Evolutionary conservation across 2,113 vertebrate species (phyloP), one percentile per base, ranked within the genome.

Genomic region (Dipodomys stephensi): DNA sequence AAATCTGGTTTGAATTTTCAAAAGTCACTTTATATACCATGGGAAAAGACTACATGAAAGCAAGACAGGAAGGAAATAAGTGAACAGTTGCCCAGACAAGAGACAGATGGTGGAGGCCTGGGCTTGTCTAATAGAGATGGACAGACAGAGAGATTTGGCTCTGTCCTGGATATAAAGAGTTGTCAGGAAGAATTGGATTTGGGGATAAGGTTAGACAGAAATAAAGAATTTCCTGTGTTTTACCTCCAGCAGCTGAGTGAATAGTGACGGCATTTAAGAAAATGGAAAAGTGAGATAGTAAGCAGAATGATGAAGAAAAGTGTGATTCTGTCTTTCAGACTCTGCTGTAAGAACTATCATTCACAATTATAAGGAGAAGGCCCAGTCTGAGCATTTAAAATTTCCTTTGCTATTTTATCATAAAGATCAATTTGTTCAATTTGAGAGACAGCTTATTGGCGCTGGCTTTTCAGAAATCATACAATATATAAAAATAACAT

Each of bases 401-500:
- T 69, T 88, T 96, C 18, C 10, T 69, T 80, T 92, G 44, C 39
- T 7, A 39, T 15, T 11, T 84, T 94, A 85, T 82, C 71, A 72
- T 71, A 87, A 93, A 87, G 64, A 89, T 72, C 7, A 87, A 83
- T 46, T 78, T 87, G 69, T 74, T 76, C 60, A 91, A 69, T 81
- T 89, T 83, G 49, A 92, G 18, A 12, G 80, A 78, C 22, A 53
- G 64, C 22, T 83, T 30, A 84, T 90, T 83, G 72, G 67, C 60
- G 78, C 79, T 46, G 13, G 4, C 25, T 90, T 92, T 94, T 64
- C 83, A 74, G n/a, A 93, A 92, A 87, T 85, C 57, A 94, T 65
- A 78, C 71, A 88, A 90, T 74, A 90, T 82, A 74, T 71, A n/a
- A 95, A 95, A 90, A 73, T 65, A 88, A 89, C 2, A 83, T 44